These are phyloP conservation scores for Crenichthys baileyi DNA, from an alignment of 2,797 vertebrate genomes.

Conservation along the genomic window DNA sequence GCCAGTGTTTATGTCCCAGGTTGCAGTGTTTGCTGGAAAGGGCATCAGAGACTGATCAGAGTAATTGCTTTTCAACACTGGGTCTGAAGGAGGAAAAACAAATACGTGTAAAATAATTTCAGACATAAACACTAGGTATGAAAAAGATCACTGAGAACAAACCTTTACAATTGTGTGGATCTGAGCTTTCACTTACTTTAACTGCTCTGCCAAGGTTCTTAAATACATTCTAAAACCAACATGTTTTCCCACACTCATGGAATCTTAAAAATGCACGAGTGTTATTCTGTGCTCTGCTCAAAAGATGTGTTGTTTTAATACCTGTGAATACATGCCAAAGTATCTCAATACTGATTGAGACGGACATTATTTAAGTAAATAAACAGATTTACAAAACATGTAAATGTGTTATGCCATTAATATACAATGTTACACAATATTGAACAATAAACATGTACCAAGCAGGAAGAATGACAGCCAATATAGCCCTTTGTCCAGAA, in stretches of 20 bases:
- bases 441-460: too few relatives aligned
- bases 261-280: not conserved
- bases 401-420: too few relatives aligned
- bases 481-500: too few relatives aligned
- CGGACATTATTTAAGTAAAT: too few relatives aligned
- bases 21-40: constrained; percentile 14
- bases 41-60: constrained; percentile 15
- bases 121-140: constrained; percentile 8
- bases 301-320: not conserved
- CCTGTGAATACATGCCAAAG: too few relatives aligned
- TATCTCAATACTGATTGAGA: too few relatives aligned
- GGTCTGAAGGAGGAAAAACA: constrained; percentile 31
- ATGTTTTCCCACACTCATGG: not conserved
- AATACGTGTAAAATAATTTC: constrained; percentile 24
- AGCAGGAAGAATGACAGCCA: too few relatives aligned
- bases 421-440: too few relatives aligned
- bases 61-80: constrained; percentile 33
- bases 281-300: not conserved
- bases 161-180: not conserved
- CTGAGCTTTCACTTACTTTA: not conserved
- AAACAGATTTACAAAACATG: too few relatives aligned
- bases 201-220: not conserved
- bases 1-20: too few relatives aligned
- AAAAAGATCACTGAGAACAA: too few relatives aligned
- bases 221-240: not conserved